phyloP scores from a whole-genome alignment of 2,888 invertebrate genomes.

The Camponotus fellah region DNA sequence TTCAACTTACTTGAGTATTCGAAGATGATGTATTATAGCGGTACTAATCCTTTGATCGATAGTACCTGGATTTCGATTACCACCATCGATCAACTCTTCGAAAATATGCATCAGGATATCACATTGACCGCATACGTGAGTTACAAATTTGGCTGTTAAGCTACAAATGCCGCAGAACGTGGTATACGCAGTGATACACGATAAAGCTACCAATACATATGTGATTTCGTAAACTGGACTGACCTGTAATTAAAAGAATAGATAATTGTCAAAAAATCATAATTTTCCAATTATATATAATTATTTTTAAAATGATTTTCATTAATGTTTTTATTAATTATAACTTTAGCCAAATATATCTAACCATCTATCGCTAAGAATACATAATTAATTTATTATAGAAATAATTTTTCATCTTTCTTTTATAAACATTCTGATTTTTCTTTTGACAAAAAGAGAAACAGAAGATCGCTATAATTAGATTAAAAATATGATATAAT shows the following conservation, averaged over 20 bases:
- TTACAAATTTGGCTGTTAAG: constrained; percentile 61
- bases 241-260: constrained; percentile 37
- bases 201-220: constrained; percentile 51
- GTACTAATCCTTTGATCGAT: constrained; percentile 8
- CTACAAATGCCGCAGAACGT: constrained; percentile 51
- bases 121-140: constrained; percentile 65
- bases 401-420: neutral
- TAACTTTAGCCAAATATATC: neutral
- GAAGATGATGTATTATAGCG: neutral
- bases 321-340: neutral
- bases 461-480: neutral
- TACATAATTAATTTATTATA: constrained; percentile 6
- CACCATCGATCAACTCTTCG: constrained; percentile 37
- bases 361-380: neutral
- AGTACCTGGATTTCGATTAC: neutral
- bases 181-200: constrained; percentile 49
- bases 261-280: neutral
- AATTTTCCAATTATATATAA: neutral
- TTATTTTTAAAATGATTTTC: neutral
- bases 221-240: constrained; percentile 65
- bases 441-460: neutral
- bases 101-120: constrained; percentile 59
- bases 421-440: neutral
- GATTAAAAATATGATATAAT: neutral
- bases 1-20: constrained; percentile 10